phyloP scores from a whole-genome alignment of 1,140 invertebrate species.

The Temnothorax curvispinosus region DNA sequence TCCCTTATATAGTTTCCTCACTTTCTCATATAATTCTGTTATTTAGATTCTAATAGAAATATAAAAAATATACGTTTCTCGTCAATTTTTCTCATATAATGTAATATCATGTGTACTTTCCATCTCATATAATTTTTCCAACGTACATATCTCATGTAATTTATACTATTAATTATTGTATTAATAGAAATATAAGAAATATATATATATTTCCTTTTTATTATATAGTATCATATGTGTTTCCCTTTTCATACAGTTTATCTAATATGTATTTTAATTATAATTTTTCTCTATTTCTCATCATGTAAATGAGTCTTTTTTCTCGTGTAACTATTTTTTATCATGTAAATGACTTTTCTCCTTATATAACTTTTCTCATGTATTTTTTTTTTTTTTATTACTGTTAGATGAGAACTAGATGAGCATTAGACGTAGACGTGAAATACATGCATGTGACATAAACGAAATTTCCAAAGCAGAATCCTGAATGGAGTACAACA shows the following conservation, averaged over 20 bases:
- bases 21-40: not conserved
- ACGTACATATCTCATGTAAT: no score
- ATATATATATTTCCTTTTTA: no score
- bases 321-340: no score
- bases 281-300: not conserved
- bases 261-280: no score
- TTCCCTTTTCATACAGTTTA: not conserved
- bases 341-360: not conserved
- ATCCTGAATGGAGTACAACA: not conserved
- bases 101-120: no score
- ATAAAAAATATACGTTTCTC: no score
- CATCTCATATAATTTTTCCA: no score
- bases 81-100: no score
- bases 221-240: no score
- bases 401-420: not conserved
- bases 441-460: not conserved
- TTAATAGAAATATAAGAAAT: no score
- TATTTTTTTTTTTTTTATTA: not conserved
- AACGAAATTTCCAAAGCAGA: not conserved
- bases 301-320: not conserved
- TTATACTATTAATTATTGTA: no score
- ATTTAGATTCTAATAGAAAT: not conserved
- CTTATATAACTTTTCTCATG: not conserved
- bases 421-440: not conserved
- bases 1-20: not conserved